Base-by-base conservation (phyloP, 2,888 invertebrate genomes). In the Meandrusa payeni region DNA sequence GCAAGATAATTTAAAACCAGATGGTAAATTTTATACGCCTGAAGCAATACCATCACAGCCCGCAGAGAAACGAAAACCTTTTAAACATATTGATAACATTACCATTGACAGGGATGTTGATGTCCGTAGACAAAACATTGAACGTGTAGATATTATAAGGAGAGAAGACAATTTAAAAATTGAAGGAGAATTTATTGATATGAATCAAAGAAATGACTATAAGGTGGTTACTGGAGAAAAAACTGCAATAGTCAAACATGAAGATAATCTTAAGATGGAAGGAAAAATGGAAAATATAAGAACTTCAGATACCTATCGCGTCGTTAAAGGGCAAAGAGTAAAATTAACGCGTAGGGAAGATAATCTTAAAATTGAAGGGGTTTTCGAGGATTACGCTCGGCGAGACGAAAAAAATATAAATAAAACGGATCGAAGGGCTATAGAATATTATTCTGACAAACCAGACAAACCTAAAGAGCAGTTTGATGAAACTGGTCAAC, bases 331-430 rank as follows among this genome's bases (percentile, higher is more conserved):
- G 2, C 90, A 90, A 67, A 77, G 89, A 51, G 88, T 89, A 0
- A 86, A 90, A 64, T 69, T 88, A 42, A 80, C 78, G 5, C 86
- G 78, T 7, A 82, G 90, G 49, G 85, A 87, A 62, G 90, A 90
- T 55, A 90, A 90, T 55, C 65, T 93, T 4, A 90, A 89, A 63
- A 90, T 93, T 68, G 93, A 93, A 74, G 94, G 93, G 2, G 90
- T 90, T 54, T 88, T 92, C 73, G 86, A 77, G 62, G 87, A 88
- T 57, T 81, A 88, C 52, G 71, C 73, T 33, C 88, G 89, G 48
- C 73, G 90, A 50, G 89, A 92, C 59, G 91, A 92, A 60, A 91
- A 87, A 59, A 90, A 73, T 48, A 74, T 81, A 13, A 82, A 80
- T 0, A 89, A 88, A 57, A 90, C 89, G 7, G 90, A 91, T 61